Base-by-base conservation (phyloP, 2,797 vertebrate genomes). In the Graptemys geographica region DNA sequence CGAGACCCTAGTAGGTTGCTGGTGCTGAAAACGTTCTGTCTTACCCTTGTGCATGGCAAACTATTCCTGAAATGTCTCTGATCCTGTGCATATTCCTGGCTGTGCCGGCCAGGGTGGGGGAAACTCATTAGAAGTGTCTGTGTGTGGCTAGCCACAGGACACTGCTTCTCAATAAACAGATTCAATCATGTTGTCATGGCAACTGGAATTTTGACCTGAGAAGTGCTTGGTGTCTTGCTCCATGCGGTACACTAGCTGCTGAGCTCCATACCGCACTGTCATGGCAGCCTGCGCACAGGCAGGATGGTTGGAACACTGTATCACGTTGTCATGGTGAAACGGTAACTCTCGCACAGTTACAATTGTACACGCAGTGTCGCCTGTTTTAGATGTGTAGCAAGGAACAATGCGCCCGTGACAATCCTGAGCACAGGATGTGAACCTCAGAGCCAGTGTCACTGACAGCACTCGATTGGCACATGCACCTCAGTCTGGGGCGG, bases 161-260 rank as follows among this genome's bases (percentile, higher is more conserved):
- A 87, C 37, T 81, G 11, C 90, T 56, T 33, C 6, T 62, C 86
- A 74, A 92, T 89, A 28, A 74, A 93, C 81, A 56, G 59, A 80
- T 94, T 93, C 91, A 28, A 31, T 84, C 8, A 0, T 1, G 81
- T 94, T 91, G 84, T 89, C 91, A 9, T 49, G 82, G 89, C 76
- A 96, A 85, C 94, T 74, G 85, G 88, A 94, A 94, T 95, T 96
- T 94, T 53, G 89, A 86, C 83, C 79, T 83, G 81, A 84, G 86
- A 74, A 52, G 83, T 44, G 83, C 83, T 79, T 12, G 21, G 76
- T 0, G 7, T 65, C n/a, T 85, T 49, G 28, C 52, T 86, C 1
- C 28, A 19, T 53, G 85, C 28, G 72, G 44, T 41, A 0, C 57
- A 15, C 82, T 41, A 86, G 72, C 49, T 88, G 81, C 57, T 3